Evolutionary conservation across 1,140 invertebrate genomes (phyloP), one percentile per base, ranked within the genome.

Genomic region (Drosophila pectinifera): DNA sequence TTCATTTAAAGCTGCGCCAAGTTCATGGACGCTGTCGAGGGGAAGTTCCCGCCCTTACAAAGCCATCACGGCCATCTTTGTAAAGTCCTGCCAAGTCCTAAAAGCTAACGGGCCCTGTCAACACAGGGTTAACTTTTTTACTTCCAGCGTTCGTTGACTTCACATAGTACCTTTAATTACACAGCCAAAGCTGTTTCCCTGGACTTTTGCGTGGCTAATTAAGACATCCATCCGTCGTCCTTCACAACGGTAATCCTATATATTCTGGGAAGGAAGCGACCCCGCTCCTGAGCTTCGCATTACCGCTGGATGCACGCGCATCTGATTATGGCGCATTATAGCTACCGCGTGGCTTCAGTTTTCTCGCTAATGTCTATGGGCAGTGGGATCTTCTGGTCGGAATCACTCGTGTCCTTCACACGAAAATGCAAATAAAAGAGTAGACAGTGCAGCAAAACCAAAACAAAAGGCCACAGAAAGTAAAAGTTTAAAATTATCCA

Each of bases 71-170:
- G 38, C 55, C 65, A 55, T 61, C 28, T 61, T 26, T 62, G 57
- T 11, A 42, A 53, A 62, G 36, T 31, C 51, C 49, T 34, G 36
- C 3, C 48, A 51, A 34, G 48, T 20, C 16, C 6, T 18, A 6
- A 77, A 76, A 80, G 59, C 79, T 67, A 78, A 42, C 24, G 31
- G 11, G 22, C 22, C 31, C 28, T 69, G 42, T 61, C 67, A 67
- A 39, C 41, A 45, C 10, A 10, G 24, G 36, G 45, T 34, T 68
- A 36, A n/a, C 28, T 36, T 34, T 49, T 59, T 16, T 46, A 28
- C 13, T 65, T 39, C 24, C 38, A 14, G 20, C 80, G 70, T 79
- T 64, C 61, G 56, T 80, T 84, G 80, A 72, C 80, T 84, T 77
- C 26, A 28, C 26, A 20, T 31, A 8, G 43, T 59, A 43, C 13